phyloP scores from a whole-genome alignment of 1,140 invertebrate genomes.

The Hycleus phaleratus region DNA sequence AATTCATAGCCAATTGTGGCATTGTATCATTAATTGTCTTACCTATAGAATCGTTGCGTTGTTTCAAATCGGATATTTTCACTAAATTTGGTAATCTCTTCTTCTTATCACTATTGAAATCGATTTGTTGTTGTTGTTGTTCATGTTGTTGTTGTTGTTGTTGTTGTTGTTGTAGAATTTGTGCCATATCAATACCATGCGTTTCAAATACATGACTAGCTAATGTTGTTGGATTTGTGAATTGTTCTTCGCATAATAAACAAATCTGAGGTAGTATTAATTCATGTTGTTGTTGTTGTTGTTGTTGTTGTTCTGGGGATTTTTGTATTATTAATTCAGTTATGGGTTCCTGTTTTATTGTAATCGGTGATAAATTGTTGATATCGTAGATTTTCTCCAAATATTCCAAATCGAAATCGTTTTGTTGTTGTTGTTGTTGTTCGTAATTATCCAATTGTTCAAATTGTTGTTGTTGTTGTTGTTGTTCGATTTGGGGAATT shows the following conservation, averaged over 20 bases:
- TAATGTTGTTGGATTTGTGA: constrained; percentile 19
- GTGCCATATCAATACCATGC: constrained; percentile 35
- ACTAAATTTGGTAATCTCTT: constrained; percentile 37
- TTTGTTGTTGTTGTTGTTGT: too few species aligned
- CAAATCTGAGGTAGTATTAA: constrained; percentile 30
- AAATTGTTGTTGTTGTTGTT: too few species aligned
- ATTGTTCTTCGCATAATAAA: constrained; percentile 33
- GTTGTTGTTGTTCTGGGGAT: too few species aligned
- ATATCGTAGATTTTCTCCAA: too few species aligned
- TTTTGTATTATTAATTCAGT: too few species aligned
- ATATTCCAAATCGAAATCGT: too few species aligned
- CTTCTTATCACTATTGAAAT: constrained; percentile 23
- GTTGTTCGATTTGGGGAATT: background rate
- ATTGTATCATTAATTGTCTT: background rate
- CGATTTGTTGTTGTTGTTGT: background rate
- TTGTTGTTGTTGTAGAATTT: constrained; percentile 13
- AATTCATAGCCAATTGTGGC: too few species aligned
- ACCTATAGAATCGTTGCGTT: constrained; percentile 23
- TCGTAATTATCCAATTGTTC: too few species aligned
- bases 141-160: too few species aligned
- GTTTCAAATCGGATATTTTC: constrained; percentile 37
- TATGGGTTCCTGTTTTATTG: too few species aligned
- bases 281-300: too few species aligned
- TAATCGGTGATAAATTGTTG: too few species aligned
- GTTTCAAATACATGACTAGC: constrained; percentile 34